Base-by-base conservation (phyloP, 2,888 invertebrate genomes). In the Cordylochernes scorpioides region DNA sequence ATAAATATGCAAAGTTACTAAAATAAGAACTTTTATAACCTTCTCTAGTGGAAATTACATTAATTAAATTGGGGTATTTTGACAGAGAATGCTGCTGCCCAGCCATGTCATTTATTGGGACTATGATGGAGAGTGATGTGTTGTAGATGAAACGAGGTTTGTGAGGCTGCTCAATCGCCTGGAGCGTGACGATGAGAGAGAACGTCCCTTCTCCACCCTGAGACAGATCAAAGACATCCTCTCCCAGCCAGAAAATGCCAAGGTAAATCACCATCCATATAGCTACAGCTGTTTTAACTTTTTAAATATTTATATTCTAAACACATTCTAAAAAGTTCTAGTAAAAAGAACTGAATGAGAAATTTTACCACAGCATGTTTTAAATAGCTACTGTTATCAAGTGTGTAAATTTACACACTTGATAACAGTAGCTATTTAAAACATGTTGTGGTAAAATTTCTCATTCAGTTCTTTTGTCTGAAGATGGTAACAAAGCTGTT, bases 151-250 rank as follows among this genome's bases (percentile, higher is more conserved):
- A 9, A 24, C 24, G 15, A 18, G 38, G 16, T 18, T 38, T 6
- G 29, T 31, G n/a, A 29, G 17, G n/a, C 27, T 27, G 13, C 21
- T 38, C 3, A 28, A 35, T 9, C 35, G 38, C 22, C 28, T 38
- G 7, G 13, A 35, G 17, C 25, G 35, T 16, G 38, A 38, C 28
- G 35, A 35, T 22, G 38, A 38, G 22, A 27, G 31, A 27, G 38
- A 38, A 33, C 17, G 35, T 3, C 38, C 35, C 19, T 29, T 34
- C 8, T 30, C 30, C 15, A 24, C 30, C 8, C 27, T 38, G n/a
- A 28, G 33, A 5, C 38, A 35, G 21, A 22, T 38, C 9, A 31
- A 31, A 15, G 27, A 30, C n/a, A 15, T 29, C 17, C 35, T 38
- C 29, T 30, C 27, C 15, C 27, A 35, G 25, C 27, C 29, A 4